Conservation (phyloP, 2,113 vertebrate species). For the Mugil cephalus region DNA sequence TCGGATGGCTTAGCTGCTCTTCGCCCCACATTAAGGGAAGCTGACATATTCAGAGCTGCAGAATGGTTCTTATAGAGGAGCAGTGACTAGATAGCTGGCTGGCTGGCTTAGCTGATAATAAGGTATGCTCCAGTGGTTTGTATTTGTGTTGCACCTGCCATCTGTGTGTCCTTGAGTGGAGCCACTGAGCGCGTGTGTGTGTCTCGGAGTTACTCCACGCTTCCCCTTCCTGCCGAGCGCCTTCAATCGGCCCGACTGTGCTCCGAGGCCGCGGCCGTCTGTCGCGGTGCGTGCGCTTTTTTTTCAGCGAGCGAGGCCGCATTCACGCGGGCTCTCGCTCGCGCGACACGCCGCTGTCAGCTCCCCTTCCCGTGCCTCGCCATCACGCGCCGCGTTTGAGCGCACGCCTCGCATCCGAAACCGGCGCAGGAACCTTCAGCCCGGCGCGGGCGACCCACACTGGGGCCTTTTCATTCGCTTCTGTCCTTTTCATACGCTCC, state of each 20-base stretch:
- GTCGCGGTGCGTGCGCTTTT: slow-evolving; percentile 18
- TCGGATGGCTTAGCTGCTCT: slow-evolving; percentile 28
- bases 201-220: slow-evolving; percentile 31
- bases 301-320: background rate
- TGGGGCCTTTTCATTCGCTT: slow-evolving; percentile 64
- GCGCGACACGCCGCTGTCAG: slow-evolving; percentile 7
- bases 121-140: slow-evolving; percentile 72
- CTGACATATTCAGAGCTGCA: slow-evolving; percentile 28
- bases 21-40: slow-evolving; percentile 1
- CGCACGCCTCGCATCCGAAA: slow-evolving; percentile 10
- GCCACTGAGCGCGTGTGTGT: slow-evolving; percentile 13
- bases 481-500: slow-evolving; percentile 55
- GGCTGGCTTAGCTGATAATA: slow-evolving; percentile 62
- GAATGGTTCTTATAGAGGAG: slow-evolving; percentile 41
- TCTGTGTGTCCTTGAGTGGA: slow-evolving; percentile 75
- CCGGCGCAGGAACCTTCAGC: slow-evolving; percentile 20
- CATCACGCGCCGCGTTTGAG: slow-evolving; percentile 28
- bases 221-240: slow-evolving; percentile 58
- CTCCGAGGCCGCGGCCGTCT: slow-evolving; percentile 59
- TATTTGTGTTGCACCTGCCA: slow-evolving; percentile 77
- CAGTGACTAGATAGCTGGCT: slow-evolving; percentile 32
- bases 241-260: slow-evolving; percentile 56
- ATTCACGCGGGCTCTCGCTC: background rate
- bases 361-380: slow-evolving; percentile 14
- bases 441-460: slow-evolving; percentile 16